Evolutionary conservation across 2,888 invertebrate species (phyloP).

Genomic region (Opisthograptis luteolata): DNA sequence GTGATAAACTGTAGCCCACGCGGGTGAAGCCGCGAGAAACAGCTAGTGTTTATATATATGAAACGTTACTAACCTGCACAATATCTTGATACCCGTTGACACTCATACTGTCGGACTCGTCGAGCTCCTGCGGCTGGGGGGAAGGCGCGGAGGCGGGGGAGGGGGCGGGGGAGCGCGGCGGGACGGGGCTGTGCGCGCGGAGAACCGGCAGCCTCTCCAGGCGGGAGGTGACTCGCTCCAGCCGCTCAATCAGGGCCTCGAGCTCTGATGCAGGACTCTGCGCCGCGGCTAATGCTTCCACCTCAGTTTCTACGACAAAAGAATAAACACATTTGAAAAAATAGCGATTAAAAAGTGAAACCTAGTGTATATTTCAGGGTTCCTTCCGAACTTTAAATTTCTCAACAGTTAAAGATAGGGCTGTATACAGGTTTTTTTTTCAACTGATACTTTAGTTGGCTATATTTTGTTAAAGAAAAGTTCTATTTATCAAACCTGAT

Average conservation of each 20-base stretch:
- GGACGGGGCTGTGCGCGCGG: slow-evolving; percentile 57
- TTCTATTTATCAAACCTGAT: too few species aligned
- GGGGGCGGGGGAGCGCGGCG: slow-evolving; percentile 61
- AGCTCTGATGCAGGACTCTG: slow-evolving; percentile 83
- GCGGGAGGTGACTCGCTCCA: slow-evolving; percentile 90
- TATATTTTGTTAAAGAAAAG: too few species aligned
- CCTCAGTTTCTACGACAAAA: slow-evolving; percentile 70
- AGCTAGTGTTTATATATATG: neutral
- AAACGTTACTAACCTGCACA: slow-evolving; percentile 69
- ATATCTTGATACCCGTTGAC: slow-evolving; percentile 90
- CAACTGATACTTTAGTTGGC: too few species aligned
- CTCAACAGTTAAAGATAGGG: too few species aligned
- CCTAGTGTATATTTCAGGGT: too few species aligned
- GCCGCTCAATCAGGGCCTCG: slow-evolving; percentile 88
- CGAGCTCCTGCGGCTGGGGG: slow-evolving; percentile 48
- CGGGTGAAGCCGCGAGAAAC: too few species aligned
- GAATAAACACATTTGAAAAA: neutral
- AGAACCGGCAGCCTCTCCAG: slow-evolving; percentile 84
- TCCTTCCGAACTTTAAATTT: too few species aligned
- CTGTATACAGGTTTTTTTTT: too few species aligned
- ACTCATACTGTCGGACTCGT: slow-evolving; percentile 86
- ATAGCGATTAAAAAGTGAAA: too few species aligned
- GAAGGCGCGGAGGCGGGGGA: slow-evolving; percentile 52
- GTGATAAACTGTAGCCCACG: too few species aligned
- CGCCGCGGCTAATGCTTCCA: slow-evolving; percentile 68